These are phyloP conservation scores for Ceratoteleas bidentatus DNA, from an alignment of 1,140 invertebrate species.

Conservation along the genomic window DNA sequence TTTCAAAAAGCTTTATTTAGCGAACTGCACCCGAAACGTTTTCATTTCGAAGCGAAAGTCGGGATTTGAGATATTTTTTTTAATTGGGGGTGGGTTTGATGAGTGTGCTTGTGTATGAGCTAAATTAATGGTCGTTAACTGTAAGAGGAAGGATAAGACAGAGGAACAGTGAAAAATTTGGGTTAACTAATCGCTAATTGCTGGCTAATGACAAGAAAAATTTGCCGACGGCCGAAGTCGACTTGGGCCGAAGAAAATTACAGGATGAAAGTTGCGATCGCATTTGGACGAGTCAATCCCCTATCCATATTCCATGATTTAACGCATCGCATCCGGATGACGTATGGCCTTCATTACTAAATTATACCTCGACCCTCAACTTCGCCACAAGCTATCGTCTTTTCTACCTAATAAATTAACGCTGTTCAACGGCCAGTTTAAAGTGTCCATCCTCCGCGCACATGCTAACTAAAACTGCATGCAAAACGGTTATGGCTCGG, in stretches of 20 bases:
- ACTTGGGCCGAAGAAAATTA: slow-evolving; percentile 67
- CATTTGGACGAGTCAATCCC: slow-evolving; percentile 75
- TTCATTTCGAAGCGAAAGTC: background rate
- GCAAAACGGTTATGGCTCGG: background rate
- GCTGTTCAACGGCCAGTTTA: slow-evolving; percentile 48
- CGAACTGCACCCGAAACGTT: background rate
- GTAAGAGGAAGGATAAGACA: too few species aligned
- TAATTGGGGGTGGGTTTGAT: too few species aligned
- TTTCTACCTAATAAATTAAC: slow-evolving; percentile 67
- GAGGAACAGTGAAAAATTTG: background rate
- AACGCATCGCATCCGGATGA: slow-evolving; percentile 68
- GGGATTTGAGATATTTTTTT: too few species aligned
- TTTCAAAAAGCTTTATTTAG: slow-evolving; percentile 26
- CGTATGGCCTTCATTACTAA: slow-evolving; percentile 76
- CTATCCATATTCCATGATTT: slow-evolving; percentile 77
- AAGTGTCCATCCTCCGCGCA: slow-evolving; percentile 25
- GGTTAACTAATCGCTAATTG: background rate
- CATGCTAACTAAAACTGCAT: slow-evolving; percentile 22
- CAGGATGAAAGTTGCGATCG: slow-evolving; percentile 64
- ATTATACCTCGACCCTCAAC: slow-evolving; percentile 71
- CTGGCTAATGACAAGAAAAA: slow-evolving; percentile 1
- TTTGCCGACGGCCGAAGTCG: slow-evolving; percentile 7
- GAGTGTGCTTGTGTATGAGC: too few species aligned
- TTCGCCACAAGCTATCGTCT: slow-evolving; percentile 59
- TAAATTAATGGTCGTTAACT: too few species aligned